phyloP scores from a whole-genome alignment of 1,140 invertebrate species.

The Tribolium madens region DNA sequence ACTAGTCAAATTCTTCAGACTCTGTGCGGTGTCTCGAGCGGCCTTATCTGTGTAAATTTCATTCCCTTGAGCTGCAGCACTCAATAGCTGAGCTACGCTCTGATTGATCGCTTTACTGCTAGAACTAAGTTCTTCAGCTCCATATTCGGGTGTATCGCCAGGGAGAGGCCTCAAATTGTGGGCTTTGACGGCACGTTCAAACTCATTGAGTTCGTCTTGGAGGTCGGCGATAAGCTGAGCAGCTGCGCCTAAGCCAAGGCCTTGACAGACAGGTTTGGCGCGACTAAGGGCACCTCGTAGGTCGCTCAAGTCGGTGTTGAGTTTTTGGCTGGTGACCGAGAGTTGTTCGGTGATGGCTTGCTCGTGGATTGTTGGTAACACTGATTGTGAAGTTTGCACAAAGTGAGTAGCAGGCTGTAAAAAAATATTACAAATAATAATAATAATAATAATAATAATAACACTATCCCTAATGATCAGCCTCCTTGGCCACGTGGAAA shows the following conservation, averaged over 20 bases:
- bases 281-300: slow-evolving; percentile 82
- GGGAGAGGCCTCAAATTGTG: slow-evolving; percentile 84
- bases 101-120: slow-evolving; percentile 76
- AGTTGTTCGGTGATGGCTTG: slow-evolving; percentile 70
- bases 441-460: no score
- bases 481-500: no score
- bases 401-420: slow-evolving; percentile 66
- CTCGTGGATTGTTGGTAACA: slow-evolving; percentile 88
- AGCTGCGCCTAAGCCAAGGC: slow-evolving; percentile 87
- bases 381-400: slow-evolving; percentile 82
- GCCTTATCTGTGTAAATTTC: slow-evolving; percentile 86
- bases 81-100: slow-evolving; percentile 85
- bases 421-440: slow-evolving; percentile 2
- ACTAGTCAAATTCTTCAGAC: slow-evolving; percentile 76
- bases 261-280: slow-evolving; percentile 88
- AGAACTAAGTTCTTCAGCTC: slow-evolving; percentile 78
- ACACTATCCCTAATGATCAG: no score
- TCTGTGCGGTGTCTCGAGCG: slow-evolving; percentile 83
- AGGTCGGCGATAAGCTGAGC: slow-evolving; percentile 84
- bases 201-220: slow-evolving; percentile 85
- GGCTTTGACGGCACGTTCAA: slow-evolving; percentile 78
- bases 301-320: slow-evolving; percentile 82
- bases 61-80: slow-evolving; percentile 87
- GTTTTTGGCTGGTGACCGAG: slow-evolving; percentile 79
- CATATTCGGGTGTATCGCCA: slow-evolving; percentile 85